Percentiles rank a stretch among this genome's conserved stretches.
Conservation (phyloP, 2,797 vertebrate genomes). For the Chanos chanos region DNA sequence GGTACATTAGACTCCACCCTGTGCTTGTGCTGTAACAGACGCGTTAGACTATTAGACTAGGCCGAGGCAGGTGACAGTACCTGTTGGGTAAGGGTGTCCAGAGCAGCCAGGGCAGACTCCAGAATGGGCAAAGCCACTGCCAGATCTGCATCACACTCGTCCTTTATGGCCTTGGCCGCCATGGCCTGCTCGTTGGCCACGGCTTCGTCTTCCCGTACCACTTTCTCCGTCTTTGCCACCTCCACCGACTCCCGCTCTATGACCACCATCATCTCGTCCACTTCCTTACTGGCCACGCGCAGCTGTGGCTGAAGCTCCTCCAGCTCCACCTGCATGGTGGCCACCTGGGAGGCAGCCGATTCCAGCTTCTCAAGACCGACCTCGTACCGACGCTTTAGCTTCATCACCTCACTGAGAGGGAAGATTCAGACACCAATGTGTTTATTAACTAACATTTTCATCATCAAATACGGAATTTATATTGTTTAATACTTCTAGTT, state of each 20-base stretch:
- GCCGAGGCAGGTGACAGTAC: too few relatives aligned
- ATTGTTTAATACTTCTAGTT: background rate
- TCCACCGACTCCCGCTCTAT: constrained; percentile 84
- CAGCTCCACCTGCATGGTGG: constrained; percentile 81
- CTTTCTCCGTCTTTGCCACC: constrained; percentile 83
- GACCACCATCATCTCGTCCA: constrained; percentile 84
- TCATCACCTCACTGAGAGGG: constrained; percentile 79
- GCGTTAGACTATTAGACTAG: too few relatives aligned
- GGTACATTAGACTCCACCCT: too few relatives aligned
- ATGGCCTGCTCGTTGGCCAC: constrained; percentile 83
- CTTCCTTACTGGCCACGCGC: constrained; percentile 76
- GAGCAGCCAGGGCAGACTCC: constrained; percentile 78
- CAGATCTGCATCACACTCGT: constrained; percentile 88
- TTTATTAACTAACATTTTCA: background rate
- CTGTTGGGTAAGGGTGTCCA: constrained; percentile 85
- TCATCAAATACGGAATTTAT: background rate
- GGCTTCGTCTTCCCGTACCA: constrained; percentile 82
- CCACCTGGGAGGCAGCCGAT: constrained; percentile 82
- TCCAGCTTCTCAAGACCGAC: constrained; percentile 86
- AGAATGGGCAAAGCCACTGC: constrained; percentile 81
- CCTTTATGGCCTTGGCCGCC: constrained; percentile 89
- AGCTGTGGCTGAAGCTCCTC: constrained; percentile 87
- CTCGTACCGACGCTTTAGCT: constrained; percentile 81
- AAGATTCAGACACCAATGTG: background rate
- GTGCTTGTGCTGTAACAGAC: too few relatives aligned